Percentiles rank a stretch among this genome's conserved stretches.
These are phyloP conservation scores for Trimorus sp. DNA, from an alignment of 2,888 invertebrate species.

Conservation along the genomic window DNA sequence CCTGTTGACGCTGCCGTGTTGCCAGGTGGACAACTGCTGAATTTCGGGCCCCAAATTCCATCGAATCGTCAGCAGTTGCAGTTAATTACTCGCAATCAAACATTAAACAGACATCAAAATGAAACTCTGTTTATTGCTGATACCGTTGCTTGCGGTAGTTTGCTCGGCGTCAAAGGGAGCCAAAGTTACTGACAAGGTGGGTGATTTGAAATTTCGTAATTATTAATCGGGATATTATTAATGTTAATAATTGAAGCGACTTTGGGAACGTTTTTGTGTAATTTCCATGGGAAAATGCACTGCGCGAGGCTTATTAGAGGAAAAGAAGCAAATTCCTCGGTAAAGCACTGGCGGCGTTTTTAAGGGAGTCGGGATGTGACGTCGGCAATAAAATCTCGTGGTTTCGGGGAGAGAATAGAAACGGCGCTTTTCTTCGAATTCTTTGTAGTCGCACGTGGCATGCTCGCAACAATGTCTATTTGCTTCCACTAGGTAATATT, in stretches of 20 bases:
- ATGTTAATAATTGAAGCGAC: too few species aligned
- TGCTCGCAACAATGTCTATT: conserved; percentile 20
- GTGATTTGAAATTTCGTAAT: neutral
- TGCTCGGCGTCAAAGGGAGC: conserved; percentile 45
- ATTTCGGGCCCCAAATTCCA: neutral
- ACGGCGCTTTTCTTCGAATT: too few species aligned
- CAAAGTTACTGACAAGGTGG: conserved; percentile 51
- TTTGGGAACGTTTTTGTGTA: too few species aligned
- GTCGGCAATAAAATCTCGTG: too few species aligned
- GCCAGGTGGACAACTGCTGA: neutral
- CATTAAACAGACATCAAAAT: conserved; percentile 4
- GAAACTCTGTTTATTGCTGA: conserved; percentile 27
- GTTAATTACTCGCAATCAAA: neutral
- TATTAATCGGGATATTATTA: too few species aligned
- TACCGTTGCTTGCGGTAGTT: conserved; percentile 25
- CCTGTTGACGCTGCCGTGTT: neutral
- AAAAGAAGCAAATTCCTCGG: too few species aligned
- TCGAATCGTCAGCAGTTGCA: neutral
- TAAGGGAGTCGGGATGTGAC: too few species aligned
- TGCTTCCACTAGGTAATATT: conserved; percentile 39
- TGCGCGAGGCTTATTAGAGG: too few species aligned
- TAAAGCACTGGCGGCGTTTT: too few species aligned
- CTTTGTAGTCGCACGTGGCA: conserved; percentile 1
- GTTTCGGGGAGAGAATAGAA: too few species aligned
- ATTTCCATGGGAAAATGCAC: too few species aligned